Evolutionary conservation across 2,797 vertebrate genomes (phyloP).

Genomic region (Molothrus ater): DNA sequence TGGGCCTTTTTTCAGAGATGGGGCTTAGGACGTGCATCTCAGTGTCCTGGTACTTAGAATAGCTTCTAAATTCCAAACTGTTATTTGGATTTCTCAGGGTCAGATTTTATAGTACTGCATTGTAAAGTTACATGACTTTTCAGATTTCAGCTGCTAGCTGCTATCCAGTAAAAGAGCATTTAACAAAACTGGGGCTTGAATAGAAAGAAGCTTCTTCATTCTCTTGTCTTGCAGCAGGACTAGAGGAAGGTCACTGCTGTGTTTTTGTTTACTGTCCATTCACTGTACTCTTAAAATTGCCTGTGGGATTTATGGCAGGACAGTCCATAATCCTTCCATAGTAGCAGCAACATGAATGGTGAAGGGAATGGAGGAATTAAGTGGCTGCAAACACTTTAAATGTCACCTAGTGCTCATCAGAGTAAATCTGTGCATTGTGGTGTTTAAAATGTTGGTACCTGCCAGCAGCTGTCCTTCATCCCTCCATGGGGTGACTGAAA

Average conservation of each 20-base stretch:
- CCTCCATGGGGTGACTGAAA: background rate
- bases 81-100: background rate
- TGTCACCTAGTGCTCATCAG: background rate
- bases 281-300: background rate
- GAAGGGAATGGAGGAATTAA: background rate
- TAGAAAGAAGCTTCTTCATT: background rate
- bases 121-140: background rate
- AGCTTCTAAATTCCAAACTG: background rate
- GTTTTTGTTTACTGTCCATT: background rate
- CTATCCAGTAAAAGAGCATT: background rate
- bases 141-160: background rate
- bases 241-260: background rate
- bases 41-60: accelerated
- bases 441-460: background rate
- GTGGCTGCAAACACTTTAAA: background rate
- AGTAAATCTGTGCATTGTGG: background rate
- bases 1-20: background rate
- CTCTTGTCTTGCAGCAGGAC: background rate
- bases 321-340: background rate
- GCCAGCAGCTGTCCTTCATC: background rate
- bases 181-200: background rate
- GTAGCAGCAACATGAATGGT: background rate
- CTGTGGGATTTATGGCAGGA: background rate
- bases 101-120: background rate
- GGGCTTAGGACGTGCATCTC: background rate